These are phyloP conservation scores for Mythimna loreyi DNA, from an alignment of 2,888 invertebrate genomes.

Conservation along the genomic window DNA sequence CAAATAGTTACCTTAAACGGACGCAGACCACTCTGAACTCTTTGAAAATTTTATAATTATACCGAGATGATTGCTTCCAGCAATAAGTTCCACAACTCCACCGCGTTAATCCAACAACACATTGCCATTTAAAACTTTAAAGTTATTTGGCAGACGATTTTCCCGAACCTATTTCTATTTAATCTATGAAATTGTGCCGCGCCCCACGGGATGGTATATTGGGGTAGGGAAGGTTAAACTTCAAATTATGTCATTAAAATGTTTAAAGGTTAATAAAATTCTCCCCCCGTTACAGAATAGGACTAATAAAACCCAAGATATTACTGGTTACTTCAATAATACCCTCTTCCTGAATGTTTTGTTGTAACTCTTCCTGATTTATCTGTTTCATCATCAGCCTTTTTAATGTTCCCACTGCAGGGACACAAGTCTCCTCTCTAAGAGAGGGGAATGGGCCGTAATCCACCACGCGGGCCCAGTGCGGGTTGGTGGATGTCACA, in stretches of 20 bases:
- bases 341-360: neutral
- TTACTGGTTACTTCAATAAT: neutral
- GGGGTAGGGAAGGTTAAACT: neutral
- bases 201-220: conserved; percentile 1
- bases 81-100: conserved; percentile 21
- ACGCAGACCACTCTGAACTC: neutral
- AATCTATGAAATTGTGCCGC: conserved; percentile 25
- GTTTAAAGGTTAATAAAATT: conserved; percentile 11
- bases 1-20: conserved; percentile 14
- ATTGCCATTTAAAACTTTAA: conserved; percentile 35
- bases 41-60: conserved; percentile 1
- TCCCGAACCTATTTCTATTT: conserved; percentile 1
- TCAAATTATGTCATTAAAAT: conserved; percentile 3
- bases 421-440: too few relatives aligned
- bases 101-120: conserved; percentile 30
- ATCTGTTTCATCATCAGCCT: too few relatives aligned
- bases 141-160: conserved; percentile 13
- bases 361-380: neutral
- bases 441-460: too few relatives aligned
- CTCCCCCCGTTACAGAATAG: neutral
- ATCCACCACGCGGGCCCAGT: too few relatives aligned
- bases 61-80: conserved; percentile 13
- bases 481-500: too few relatives aligned
- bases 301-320: neutral
- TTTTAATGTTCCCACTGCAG: too few relatives aligned